phyloP scores from a whole-genome alignment of 2,113 vertebrate species.

The Patagioenas fasciata region DNA sequence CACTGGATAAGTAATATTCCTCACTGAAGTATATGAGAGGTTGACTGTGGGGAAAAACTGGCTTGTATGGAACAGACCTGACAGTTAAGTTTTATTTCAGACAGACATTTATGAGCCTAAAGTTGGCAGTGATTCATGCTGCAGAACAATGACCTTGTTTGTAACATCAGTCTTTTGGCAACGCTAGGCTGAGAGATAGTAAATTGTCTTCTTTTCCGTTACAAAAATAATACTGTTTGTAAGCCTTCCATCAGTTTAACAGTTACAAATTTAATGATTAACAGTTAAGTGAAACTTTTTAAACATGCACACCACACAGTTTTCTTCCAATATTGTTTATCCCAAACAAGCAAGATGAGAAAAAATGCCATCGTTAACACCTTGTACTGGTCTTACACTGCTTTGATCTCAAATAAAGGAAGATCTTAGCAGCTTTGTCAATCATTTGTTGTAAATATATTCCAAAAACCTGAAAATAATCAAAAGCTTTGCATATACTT shows the following conservation, averaged over 20 bases:
- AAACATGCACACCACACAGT: background rate
- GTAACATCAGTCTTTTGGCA: background rate
- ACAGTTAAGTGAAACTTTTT: background rate
- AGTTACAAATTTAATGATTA: background rate
- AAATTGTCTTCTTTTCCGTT: conserved; percentile 8
- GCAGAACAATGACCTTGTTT: conserved; percentile 42
- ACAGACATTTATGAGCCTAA: background rate
- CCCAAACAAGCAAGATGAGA: background rate
- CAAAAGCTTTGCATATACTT: background rate
- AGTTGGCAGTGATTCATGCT: background rate
- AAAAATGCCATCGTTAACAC: background rate
- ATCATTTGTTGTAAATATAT: background rate
- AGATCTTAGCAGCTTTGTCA: background rate
- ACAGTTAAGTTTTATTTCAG: conserved; percentile 35
- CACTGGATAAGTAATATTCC: background rate
- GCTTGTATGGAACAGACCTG: background rate
- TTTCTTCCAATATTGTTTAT: background rate
- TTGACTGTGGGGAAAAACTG: background rate
- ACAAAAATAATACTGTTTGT: background rate
- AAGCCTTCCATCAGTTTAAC: background rate
- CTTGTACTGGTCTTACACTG: background rate
- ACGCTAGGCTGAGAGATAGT: background rate
- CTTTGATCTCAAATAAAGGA: background rate
- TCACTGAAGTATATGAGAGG: background rate
- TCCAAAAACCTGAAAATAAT: background rate